Conservation (phyloP, 2,113 vertebrate species). For the Onychostruthus taczanowskii region DNA sequence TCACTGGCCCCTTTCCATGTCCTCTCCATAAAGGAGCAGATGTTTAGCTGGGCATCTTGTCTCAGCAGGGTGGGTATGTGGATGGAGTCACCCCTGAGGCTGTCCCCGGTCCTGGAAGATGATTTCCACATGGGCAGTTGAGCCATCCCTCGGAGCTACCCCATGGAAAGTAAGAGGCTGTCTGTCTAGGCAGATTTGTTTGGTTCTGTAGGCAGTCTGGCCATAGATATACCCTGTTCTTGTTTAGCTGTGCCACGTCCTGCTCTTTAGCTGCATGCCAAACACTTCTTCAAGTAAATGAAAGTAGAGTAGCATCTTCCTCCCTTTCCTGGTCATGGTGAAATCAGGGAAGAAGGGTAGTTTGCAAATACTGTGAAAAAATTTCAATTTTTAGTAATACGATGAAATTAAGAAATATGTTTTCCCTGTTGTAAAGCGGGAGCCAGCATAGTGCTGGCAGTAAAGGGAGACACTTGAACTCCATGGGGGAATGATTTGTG, state of each 20-base stretch:
- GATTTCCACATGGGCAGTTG: not conserved
- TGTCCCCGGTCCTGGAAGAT: not conserved
- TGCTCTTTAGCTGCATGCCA: not conserved
- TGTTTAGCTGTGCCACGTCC: not conserved
- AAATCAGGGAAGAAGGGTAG: not conserved
- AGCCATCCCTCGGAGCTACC: not conserved
- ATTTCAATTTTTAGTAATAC: not conserved
- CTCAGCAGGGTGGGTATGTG: not conserved
- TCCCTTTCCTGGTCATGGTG: not conserved
- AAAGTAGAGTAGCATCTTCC: not conserved
- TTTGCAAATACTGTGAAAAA: not conserved
- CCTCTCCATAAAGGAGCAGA: not conserved
- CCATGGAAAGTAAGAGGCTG: not conserved
- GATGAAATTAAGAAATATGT: not conserved
- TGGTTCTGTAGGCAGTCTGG: not conserved
- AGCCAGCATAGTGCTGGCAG: not conserved
- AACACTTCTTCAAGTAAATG: not conserved
- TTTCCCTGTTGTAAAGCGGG: not conserved
- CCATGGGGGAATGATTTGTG: not conserved
- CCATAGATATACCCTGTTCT: not conserved
- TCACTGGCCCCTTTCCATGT: not conserved
- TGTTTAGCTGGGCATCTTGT: not conserved
- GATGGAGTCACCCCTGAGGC: not conserved
- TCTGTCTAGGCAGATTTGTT: not conserved
- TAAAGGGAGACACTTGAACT: not conserved